phyloP scores from a whole-genome alignment of 2,888 invertebrate species.

The Antheraea yamamai region DNA sequence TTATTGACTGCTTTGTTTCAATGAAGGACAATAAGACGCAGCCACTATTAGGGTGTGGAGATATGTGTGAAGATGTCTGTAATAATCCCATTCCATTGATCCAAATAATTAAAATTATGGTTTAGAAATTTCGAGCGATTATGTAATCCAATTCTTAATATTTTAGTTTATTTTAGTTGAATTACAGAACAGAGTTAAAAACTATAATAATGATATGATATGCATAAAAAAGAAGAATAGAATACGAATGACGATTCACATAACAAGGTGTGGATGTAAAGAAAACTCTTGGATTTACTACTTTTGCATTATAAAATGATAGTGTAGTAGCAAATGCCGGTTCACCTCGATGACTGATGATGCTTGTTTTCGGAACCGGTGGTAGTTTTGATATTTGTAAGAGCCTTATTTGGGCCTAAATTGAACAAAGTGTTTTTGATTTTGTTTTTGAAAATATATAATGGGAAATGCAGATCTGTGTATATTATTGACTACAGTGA shows the following conservation, averaged over 20 bases:
- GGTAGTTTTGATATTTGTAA: too few species aligned
- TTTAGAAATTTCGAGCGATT: background rate
- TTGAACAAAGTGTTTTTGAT: too few species aligned
- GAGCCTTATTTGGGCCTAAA: too few species aligned
- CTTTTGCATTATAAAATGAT: background rate
- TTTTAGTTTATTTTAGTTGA: background rate
- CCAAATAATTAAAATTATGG: background rate
- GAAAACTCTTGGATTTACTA: background rate
- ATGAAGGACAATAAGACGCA: background rate
- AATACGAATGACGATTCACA: too few species aligned
- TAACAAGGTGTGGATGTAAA: too few species aligned
- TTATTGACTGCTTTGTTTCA: slow-evolving; percentile 24
- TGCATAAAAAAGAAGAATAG: too few species aligned
- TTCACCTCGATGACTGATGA: too few species aligned
- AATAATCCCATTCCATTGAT: too few species aligned
- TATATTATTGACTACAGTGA: background rate
- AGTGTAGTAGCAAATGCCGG: too few species aligned
- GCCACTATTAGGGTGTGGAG: background rate
- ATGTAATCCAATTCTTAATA: background rate
- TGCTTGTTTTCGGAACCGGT: too few species aligned
- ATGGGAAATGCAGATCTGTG: background rate
- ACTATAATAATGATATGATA: too few species aligned
- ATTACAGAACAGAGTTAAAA: background rate
- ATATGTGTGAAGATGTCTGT: background rate
- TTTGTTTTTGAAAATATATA: too few species aligned